These are phyloP conservation scores for Stichopus horrens DNA, from an alignment of 53 echinoderm and acorn worm genomes.

Conservation along the genomic window DNA sequence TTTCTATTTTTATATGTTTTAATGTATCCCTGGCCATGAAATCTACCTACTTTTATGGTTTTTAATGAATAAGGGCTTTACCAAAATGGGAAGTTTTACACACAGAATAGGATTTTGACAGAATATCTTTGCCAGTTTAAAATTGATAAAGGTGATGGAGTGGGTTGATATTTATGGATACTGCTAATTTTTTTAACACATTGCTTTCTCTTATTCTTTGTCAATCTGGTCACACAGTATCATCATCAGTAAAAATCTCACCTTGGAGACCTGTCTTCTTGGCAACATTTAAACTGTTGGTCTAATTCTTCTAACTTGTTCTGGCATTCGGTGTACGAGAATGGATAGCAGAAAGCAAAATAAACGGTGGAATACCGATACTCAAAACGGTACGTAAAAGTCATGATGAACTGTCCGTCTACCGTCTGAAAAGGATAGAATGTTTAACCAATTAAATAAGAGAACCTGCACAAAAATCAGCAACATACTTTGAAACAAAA, in stretches of 20 bases:
- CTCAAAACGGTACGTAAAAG: conserved; percentile 97
- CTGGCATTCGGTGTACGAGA: conserved; percentile 91
- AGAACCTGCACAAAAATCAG: too few species aligned
- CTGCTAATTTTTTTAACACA: not conserved
- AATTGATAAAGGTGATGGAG: not conserved
- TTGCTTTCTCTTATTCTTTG: too few species aligned
- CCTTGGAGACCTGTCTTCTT: conserved; percentile 55
- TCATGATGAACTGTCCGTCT: conserved; percentile 93
- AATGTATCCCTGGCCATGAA: too few species aligned
- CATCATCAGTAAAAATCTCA: not conserved
- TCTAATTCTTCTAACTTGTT: conserved; percentile 79
- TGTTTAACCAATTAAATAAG: too few species aligned
- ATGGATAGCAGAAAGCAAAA: conserved; percentile 99
- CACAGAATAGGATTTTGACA: not conserved
- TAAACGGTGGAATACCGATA: conserved; percentile 86
- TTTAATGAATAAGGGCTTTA: too few species aligned
- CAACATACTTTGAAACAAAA: too few species aligned
- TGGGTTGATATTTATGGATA: not conserved
- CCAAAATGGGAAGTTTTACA: too few species aligned
- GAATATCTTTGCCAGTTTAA: not conserved
- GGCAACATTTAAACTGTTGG: conserved; percentile 61
- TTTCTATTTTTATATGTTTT: too few species aligned
- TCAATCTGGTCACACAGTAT: too few species aligned
- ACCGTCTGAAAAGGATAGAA: conserved; percentile 59
- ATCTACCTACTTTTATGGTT: too few species aligned